A percentile compares a stretch with the other conserved stretches of the same genome.
Evolutionary conservation across 2,888 invertebrate genomes (phyloP).

Genomic region (Drosophila macrothrix): DNA sequence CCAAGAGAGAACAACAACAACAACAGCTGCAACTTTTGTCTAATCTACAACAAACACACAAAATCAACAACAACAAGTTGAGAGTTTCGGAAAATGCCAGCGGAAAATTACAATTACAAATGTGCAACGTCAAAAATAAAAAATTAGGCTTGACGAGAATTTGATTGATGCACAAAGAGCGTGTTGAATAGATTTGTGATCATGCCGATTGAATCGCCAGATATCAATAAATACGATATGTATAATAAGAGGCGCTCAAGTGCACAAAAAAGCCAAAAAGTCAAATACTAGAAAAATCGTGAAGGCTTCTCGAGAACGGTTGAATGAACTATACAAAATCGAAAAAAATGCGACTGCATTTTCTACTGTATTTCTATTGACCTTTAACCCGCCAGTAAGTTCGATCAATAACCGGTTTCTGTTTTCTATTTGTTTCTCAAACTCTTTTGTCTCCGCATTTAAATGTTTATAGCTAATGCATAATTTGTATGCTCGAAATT

Average conservation of each 20-base stretch:
- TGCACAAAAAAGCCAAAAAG: conserved; percentile 4
- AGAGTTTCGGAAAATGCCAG: conserved; percentile 14
- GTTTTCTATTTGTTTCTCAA: conserved; percentile 14
- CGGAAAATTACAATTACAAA: conserved; percentile 20
- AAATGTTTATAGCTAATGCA: conserved; percentile 3
- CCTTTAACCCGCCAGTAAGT: conserved; percentile 12
- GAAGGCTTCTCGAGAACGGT: conserved; percentile 14
- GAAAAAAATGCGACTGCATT: neutral
- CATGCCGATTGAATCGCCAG: conserved; percentile 6
- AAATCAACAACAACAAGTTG: conserved; percentile 12
- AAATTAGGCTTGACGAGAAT: conserved; percentile 12
- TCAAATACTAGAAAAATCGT: conserved; percentile 30
- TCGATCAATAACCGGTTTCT: conserved; percentile 41
- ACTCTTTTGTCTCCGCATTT: conserved; percentile 12
- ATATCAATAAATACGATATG: conserved; percentile 9
- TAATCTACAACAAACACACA: conserved; percentile 22
- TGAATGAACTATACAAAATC: conserved; percentile 29
- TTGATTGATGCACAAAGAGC: conserved; percentile 45
- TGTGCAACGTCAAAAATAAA: conserved; percentile 25
- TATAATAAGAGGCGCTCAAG: conserved; percentile 13
- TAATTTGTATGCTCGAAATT: conserved; percentile 7
- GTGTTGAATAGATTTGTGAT: conserved; percentile 33
- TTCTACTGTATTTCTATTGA: conserved; percentile 12
- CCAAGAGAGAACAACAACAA: conserved; percentile 29
- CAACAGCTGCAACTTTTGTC: conserved; percentile 14